Conservation (phyloP, 2,888 invertebrate genomes). For the Tipula confusa region DNA sequence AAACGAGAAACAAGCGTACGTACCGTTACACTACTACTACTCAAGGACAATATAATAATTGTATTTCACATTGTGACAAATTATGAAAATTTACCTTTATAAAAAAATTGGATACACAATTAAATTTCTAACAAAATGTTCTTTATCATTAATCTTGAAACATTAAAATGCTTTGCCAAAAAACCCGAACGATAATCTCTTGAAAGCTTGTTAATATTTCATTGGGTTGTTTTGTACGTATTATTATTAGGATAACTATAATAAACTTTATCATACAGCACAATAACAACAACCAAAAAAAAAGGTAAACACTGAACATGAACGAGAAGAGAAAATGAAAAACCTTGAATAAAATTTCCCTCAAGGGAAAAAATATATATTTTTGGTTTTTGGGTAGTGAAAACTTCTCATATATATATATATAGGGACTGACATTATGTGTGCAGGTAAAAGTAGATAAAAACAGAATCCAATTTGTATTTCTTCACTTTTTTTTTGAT, state of each 20-base stretch:
- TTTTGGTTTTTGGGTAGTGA: not conserved
- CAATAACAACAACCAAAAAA: not conserved
- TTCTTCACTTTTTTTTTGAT: not conserved
- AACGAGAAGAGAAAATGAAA: not conserved
- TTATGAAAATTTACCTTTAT: not conserved
- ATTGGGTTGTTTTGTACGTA: slow-evolving; percentile 7
- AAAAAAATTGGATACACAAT: too few species aligned
- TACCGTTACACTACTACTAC: not conserved
- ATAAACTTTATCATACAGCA: not conserved
- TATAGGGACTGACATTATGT: not conserved
- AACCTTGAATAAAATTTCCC: not conserved
- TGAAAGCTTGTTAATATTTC: slow-evolving; percentile 25
- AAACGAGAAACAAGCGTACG: not conserved
- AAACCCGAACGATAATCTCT: slow-evolving; percentile 6
- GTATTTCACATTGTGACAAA: not conserved
- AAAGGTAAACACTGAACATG: not conserved
- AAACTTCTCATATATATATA: too few species aligned
- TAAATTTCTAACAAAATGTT: not conserved
- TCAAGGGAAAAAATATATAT: not conserved
- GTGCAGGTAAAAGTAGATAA: not conserved
- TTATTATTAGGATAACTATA: slow-evolving; percentile 25
- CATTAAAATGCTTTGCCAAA: not conserved
- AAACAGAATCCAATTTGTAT: not conserved
- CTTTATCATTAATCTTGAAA: not conserved
- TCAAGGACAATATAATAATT: not conserved